phyloP scores from a whole-genome alignment of 2,113 vertebrate genomes.

The Picathartes gymnocephalus region DNA sequence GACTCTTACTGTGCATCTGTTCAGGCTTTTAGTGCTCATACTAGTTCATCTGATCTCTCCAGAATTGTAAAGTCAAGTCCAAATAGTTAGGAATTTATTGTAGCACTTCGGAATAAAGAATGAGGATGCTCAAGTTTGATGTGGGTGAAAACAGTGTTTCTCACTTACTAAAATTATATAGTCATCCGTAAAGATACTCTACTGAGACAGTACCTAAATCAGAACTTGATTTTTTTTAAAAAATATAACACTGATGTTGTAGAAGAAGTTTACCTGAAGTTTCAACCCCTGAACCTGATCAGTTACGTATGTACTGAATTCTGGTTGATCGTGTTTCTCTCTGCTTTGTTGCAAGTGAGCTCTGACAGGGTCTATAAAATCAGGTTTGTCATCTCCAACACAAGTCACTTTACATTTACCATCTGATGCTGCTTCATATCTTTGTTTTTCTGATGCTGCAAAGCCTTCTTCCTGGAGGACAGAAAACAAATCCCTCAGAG shows the following conservation, averaged over 20 bases:
- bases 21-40: neutral
- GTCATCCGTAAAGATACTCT: neutral
- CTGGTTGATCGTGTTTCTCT: neutral
- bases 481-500: neutral
- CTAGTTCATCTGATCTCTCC: neutral
- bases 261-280: neutral
- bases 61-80: neutral
- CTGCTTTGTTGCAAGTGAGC: neutral
- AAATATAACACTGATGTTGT: neutral
- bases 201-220: neutral
- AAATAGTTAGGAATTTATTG: neutral
- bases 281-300: neutral
- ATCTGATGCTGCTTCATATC: neutral
- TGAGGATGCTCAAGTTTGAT: neutral
- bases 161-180: neutral
- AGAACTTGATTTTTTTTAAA: neutral
- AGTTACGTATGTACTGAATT: neutral
- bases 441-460: slow-evolving; percentile 1
- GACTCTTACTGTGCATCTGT: neutral
- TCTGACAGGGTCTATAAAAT: neutral
- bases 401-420: neutral
- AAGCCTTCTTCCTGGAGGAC: slow-evolving; percentile 47
- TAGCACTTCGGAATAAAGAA: neutral
- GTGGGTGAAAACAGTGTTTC: neutral
- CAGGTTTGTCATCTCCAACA: neutral